A percentile compares a stretch with the other conserved stretches of the same genome.
Conservation (phyloP, 2,113 vertebrate species). For the Anguilla japonica region DNA sequence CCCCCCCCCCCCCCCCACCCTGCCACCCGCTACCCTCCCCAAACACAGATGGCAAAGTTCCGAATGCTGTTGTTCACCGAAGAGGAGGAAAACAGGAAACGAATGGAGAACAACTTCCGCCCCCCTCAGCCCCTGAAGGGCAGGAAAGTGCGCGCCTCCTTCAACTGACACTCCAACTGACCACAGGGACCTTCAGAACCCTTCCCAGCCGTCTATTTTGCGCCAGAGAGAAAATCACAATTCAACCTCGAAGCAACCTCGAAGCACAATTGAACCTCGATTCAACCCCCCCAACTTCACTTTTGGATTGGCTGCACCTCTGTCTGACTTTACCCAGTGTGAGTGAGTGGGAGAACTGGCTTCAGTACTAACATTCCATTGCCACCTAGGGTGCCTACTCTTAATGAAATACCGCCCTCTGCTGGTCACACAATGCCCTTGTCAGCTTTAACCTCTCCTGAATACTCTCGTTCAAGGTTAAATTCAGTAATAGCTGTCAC, state of each 20-base stretch:
- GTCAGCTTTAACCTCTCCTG: not conserved
- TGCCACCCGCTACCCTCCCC: not conserved
- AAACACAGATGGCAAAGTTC: slow-evolving; percentile 86
- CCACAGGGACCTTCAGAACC: not conserved
- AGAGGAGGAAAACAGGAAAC: slow-evolving; percentile 77
- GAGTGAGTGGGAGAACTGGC: not conserved
- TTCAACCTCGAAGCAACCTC: not conserved
- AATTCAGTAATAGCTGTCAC: not conserved
- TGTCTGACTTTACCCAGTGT: not conserved
- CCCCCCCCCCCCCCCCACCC: slow-evolving; percentile 5
- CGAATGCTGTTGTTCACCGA: slow-evolving; percentile 79
- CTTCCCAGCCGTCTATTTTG: not conserved
- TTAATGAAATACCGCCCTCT: not conserved
- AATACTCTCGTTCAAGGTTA: not conserved
- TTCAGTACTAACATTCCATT: not conserved
- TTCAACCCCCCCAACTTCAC: too few relatives aligned
- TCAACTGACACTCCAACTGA: slow-evolving; percentile 59
- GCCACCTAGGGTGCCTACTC: not conserved
- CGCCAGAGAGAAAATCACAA: not conserved
- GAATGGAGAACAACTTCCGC: slow-evolving; percentile 95
- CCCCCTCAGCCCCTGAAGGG: slow-evolving; percentile 90
- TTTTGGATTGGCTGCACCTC: not conserved
- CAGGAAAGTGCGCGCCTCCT: slow-evolving; percentile 84
- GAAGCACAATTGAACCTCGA: too few relatives aligned
- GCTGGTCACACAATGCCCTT: not conserved